Percentiles rank a stretch among this genome's conserved stretches.
Conservation (phyloP, 2,113 vertebrate species). For the Vimba vimba region DNA sequence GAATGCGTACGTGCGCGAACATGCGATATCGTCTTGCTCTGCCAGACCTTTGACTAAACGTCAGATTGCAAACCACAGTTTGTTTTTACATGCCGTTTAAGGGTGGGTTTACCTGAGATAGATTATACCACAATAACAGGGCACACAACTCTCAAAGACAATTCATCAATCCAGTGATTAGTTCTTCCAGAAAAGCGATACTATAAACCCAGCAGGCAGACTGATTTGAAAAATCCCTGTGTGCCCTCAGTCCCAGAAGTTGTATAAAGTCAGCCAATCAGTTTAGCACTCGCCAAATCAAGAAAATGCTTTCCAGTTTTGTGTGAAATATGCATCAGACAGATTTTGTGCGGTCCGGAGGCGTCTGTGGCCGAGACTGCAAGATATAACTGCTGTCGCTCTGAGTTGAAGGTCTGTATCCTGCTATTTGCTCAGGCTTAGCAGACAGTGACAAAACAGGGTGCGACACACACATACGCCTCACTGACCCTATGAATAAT, state of each 20-base stretch:
- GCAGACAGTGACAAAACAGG: constrained; percentile 43
- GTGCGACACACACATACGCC: constrained; percentile 11
- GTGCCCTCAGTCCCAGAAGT: not conserved
- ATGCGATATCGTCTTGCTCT: not conserved
- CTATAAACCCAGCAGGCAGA: not conserved
- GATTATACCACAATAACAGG: not conserved
- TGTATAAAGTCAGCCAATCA: not conserved
- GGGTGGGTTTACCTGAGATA: not conserved
- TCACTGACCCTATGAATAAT: not conserved
- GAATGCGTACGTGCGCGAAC: constrained; percentile 2
- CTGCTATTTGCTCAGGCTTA: constrained; percentile 44
- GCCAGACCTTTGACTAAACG: constrained; percentile 15
- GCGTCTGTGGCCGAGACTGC: not conserved
- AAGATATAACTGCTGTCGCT: constrained; percentile 9
- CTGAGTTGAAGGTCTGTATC: constrained; percentile 38
- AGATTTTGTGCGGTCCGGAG: not conserved
- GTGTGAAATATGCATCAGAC: not conserved
- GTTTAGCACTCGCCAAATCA: not conserved
- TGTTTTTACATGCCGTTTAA: constrained; percentile 3
- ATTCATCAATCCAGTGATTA: not conserved
- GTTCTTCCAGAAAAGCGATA: not conserved
- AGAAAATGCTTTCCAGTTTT: not conserved
- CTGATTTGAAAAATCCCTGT: not conserved
- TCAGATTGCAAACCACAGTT: not conserved
- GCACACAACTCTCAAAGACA: not conserved